These are phyloP conservation scores for Arrhopalites spinosus DNA, from an alignment of 2,888 invertebrate species.

Conservation along the genomic window DNA sequence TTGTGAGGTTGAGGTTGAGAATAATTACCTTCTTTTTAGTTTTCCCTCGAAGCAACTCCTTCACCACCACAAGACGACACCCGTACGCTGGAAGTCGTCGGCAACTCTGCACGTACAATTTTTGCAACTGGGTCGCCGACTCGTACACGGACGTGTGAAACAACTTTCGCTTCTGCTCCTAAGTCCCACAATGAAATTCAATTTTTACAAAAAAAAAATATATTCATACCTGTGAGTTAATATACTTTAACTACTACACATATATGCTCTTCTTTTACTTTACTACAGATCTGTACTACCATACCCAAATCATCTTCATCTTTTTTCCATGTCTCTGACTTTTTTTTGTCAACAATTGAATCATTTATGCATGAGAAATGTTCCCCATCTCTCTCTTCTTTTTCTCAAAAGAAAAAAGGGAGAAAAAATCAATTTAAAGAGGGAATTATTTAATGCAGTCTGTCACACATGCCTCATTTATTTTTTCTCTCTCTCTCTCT, in stretches of 20 bases:
- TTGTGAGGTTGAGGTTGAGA: background rate
- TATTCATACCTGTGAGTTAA: slow-evolving; percentile 1
- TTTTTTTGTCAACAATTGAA: no score
- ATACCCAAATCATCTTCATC: background rate
- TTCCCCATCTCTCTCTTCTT: no score
- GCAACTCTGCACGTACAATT: slow-evolving; percentile 68
- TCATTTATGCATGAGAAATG: no score
- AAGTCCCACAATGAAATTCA: slow-evolving; percentile 27
- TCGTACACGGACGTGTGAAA: slow-evolving; percentile 70
- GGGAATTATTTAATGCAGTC: no score
- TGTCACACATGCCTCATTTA: no score
- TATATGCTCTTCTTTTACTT: no score
- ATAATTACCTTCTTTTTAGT: slow-evolving; percentile 66
- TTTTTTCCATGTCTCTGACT: background rate
- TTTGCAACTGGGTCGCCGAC: slow-evolving; percentile 67
- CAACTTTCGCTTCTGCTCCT: slow-evolving; percentile 69
- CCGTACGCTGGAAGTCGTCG: slow-evolving; percentile 67
- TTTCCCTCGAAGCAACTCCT: slow-evolving; percentile 66
- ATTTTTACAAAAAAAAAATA: background rate
- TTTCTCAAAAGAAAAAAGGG: no score
- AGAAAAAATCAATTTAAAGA: no score
- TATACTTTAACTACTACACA: background rate
- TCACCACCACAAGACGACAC: slow-evolving; percentile 68
- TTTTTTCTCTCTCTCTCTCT: no score
- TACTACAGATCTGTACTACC: no score